Evolutionary conservation across 2,888 invertebrate species (phyloP), one percentile per base, ranked within the genome.

Genomic region (Tenthredo livida): DNA sequence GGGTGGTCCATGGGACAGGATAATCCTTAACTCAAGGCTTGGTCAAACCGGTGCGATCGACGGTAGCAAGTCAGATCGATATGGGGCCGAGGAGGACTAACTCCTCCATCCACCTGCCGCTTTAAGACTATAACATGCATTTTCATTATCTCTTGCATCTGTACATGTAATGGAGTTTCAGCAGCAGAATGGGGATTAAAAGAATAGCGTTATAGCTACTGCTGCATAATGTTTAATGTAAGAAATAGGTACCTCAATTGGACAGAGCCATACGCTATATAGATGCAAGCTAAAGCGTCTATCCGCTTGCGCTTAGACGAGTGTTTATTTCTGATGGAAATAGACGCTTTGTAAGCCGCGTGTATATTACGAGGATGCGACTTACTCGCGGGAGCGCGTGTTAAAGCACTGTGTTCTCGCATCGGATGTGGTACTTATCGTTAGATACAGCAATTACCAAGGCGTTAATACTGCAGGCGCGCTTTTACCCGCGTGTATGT

Each of bases 291-390:
- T n/a, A 21, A 33, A 73, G n/a, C 37, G 37, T 37, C 72, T 40
- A 73, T 73, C 72, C n/a, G 43, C 40, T 73, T 73, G 43, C 33
- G 33, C 54, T 84, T 85, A 73, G 83, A 85, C 70, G 84, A 86
- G 84, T 88, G 89, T 89, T 89, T 89, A 88, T 88, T 88, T 88
- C 88, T 77, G 88, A 88, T 88, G 86, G 86, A 89, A 89, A 89
- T 89, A 89, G 89, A 89, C 87, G 88, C 89, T 89, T 89, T 88
- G 87, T 86, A 88, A 89, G 87, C 87, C 87, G 87, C 88, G 87
- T 86, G 86, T 84, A 86, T 47, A 72, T 70, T 58, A 61, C 70
- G 80, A 86, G 85, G 80, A 85, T 58, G 85, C 78, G 73, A 73
- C 21, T 73, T 73, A 73, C 73, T n/a, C 21, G 73, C 40, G 73